These are phyloP conservation scores for Agapornis canus DNA, from an alignment of 2,797 vertebrate genomes.

Conservation along the genomic window DNA sequence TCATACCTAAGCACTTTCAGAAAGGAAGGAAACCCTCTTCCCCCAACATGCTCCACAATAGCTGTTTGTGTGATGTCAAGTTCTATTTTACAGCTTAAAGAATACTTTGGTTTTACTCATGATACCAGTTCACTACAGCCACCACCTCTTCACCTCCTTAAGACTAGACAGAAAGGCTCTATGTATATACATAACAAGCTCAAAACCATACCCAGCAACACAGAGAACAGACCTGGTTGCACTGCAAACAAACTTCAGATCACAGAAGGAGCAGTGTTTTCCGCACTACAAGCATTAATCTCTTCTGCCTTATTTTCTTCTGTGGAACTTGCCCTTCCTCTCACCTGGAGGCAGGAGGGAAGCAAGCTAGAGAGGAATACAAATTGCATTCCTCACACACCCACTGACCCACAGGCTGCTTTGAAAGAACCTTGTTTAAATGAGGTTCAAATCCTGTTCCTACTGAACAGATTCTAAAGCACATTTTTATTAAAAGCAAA, in stretches of 20 bases:
- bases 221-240: not conserved
- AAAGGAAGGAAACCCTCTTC: not conserved
- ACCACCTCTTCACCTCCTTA: not conserved
- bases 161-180: not conserved
- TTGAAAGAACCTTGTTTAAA: conserved; percentile 21
- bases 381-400: not conserved
- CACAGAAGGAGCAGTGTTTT: not conserved
- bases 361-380: not conserved
- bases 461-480: not conserved
- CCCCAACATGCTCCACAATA: not conserved
- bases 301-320: not conserved
- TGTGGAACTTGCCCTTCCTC: not conserved
- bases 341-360: not conserved
- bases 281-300: conserved; percentile 13
- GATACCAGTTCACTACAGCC: not conserved
- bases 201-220: not conserved
- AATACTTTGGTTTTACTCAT: not conserved
- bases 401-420: not conserved
- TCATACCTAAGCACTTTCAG: not conserved
- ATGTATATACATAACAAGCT: not conserved
- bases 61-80: not conserved
- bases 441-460: not conserved
- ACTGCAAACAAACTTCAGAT: not conserved
- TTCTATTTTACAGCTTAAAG: not conserved
- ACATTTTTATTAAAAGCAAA: not conserved